A percentile compares a stretch with the other conserved stretches of the same genome.
Evolutionary conservation across 2,113 vertebrate genomes (phyloP).

Genomic region (Pontoporia blainvillei): DNA sequence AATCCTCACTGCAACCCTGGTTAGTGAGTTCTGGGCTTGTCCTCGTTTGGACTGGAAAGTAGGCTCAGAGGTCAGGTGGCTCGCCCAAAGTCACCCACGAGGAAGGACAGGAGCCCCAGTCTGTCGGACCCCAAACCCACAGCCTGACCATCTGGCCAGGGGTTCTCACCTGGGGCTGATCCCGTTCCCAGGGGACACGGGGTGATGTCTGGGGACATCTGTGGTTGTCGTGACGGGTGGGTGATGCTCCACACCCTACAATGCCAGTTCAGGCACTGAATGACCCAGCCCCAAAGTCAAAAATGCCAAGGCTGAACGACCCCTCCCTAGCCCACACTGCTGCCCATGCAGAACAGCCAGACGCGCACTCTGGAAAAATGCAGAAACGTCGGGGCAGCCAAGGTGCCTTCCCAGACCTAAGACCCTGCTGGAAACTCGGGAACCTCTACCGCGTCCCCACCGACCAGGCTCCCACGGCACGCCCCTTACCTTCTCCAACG

Average conservation of each 20-base stretch:
- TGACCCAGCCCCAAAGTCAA: too few relatives aligned
- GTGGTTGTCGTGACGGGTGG: accelerated
- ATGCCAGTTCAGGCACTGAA: not conserved
- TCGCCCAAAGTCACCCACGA: accelerated
- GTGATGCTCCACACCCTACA: accelerated
- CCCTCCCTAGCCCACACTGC: accelerated
- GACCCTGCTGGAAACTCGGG: not conserved
- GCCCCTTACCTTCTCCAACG: slow-evolving; percentile 87
- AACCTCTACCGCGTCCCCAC: not conserved
- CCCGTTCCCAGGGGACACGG: not conserved
- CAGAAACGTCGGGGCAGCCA: not conserved
- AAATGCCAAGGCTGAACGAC: not conserved
- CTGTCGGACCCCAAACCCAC: not conserved
- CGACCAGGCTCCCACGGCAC: accelerated
- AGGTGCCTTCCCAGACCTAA: not conserved
- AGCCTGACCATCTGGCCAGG: not conserved
- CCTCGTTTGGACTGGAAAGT: not conserved
- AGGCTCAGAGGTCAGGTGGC: not conserved
- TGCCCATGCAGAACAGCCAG: accelerated
- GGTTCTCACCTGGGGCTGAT: not conserved
- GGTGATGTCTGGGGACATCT: not conserved
- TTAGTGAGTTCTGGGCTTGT: not conserved
- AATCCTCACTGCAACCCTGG: not conserved
- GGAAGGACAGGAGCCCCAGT: too few relatives aligned
- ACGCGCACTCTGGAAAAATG: not conserved